Percentiles rank a stretch among this genome's conserved stretches.
These are phyloP conservation scores for Aleadryas rufinucha DNA, from an alignment of 2,113 vertebrate species.

Conservation along the genomic window DNA sequence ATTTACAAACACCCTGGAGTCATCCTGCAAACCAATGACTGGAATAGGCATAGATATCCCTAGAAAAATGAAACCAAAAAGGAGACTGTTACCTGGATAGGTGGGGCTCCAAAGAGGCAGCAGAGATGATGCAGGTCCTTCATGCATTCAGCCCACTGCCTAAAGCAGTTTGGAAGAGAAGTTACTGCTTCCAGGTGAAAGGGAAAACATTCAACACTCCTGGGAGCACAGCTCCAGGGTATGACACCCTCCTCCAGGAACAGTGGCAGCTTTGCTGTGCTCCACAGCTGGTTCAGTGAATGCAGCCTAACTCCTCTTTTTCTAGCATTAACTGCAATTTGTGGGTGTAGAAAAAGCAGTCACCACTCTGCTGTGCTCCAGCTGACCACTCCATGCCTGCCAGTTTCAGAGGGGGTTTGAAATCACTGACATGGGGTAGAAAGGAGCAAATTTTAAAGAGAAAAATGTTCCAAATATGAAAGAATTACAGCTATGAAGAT, in stretches of 20 bases:
- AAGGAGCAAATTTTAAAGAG: neutral
- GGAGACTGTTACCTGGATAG: neutral
- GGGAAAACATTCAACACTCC: neutral
- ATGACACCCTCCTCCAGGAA: neutral
- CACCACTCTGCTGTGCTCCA: neutral
- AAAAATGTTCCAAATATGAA: neutral
- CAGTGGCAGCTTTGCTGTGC: neutral
- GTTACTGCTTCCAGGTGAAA: neutral
- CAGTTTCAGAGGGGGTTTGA: neutral
- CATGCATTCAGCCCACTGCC: neutral
- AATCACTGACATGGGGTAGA: neutral
- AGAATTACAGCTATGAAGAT: neutral
- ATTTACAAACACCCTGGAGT: constrained; percentile 90
- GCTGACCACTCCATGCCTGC: neutral
- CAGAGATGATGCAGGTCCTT: neutral
- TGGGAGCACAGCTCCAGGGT: neutral
- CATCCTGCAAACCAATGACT: constrained; percentile 90
- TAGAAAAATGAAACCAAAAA: constrained; percentile 42
- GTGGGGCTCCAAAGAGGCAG: neutral
- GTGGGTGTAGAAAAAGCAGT: neutral
- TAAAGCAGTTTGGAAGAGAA: neutral
- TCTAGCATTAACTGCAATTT: neutral
- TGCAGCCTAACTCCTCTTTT: accelerated
- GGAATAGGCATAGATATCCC: constrained; percentile 95
- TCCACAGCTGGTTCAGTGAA: neutral